Evolutionary conservation across 92 coral and sea anemone genomes (phyloP).

Genomic region (Heteractis magnifica): DNA sequence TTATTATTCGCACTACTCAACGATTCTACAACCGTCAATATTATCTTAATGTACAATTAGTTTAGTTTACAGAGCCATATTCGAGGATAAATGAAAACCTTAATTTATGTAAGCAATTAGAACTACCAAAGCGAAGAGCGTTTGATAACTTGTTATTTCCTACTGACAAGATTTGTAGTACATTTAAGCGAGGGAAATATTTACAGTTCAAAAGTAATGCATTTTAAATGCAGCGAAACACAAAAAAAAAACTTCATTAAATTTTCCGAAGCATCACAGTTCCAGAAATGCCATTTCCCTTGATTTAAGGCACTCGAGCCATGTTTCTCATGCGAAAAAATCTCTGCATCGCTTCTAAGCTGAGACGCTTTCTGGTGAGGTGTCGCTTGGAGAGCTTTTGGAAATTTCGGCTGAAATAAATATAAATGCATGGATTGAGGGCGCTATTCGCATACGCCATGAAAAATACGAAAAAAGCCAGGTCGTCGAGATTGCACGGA

Average conservation of each 20-base stretch:
- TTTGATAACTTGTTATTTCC: background rate
- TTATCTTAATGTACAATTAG: background rate
- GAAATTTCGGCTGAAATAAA: constrained; percentile 41
- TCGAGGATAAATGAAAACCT: background rate
- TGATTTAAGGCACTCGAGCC: background rate
- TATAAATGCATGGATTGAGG: constrained; percentile 33
- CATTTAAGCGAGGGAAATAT: background rate
- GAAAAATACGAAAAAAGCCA: constrained; percentile 30
- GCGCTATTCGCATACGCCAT: constrained; percentile 44
- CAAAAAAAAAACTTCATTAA: background rate
- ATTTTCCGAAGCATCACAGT: background rate
- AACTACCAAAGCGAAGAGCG: background rate
- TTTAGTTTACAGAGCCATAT: background rate
- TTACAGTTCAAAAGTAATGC: background rate
- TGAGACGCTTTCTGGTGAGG: constrained; percentile 26
- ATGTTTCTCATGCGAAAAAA: constrained; percentile 16
- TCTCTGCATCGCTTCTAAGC: constrained; percentile 17
- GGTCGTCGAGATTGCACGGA: constrained; percentile 25
- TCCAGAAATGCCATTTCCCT: background rate
- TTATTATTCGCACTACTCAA: background rate
- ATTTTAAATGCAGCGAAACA: constrained; percentile 1
- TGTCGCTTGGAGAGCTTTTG: constrained; percentile 43
- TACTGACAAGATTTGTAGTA: too few relatives aligned
- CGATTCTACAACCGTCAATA: background rate
- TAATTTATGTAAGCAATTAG: background rate